Conservation (phyloP, 2,797 vertebrate genomes). For the Champsocephalus gunnari region DNA sequence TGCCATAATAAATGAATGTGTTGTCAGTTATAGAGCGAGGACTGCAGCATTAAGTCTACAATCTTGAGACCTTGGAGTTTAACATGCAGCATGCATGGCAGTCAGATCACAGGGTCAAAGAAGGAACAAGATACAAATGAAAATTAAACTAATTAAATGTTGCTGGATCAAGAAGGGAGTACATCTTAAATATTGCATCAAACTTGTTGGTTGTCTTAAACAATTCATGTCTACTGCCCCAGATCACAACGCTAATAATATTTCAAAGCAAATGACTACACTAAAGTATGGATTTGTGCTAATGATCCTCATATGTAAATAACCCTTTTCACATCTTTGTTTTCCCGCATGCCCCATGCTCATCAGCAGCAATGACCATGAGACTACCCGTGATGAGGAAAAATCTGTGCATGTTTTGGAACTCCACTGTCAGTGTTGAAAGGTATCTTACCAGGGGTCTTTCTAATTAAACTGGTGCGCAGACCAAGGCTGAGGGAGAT, state of each 20-base stretch:
- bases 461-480: slow-evolving; percentile 85
- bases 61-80: slow-evolving; percentile 1
- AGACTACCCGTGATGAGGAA: slow-evolving; percentile 66
- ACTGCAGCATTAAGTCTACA: neutral
- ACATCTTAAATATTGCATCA: slow-evolving; percentile 12
- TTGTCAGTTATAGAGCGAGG: neutral
- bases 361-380: slow-evolving; percentile 71
- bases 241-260: slow-evolving; percentile 45
- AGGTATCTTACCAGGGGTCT: slow-evolving; percentile 79
- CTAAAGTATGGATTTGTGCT: slow-evolving; percentile 62
- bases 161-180: neutral
- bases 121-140: slow-evolving; percentile 2
- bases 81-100: neutral
- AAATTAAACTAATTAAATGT: neutral
- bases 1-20: neutral
- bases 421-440: slow-evolving; percentile 73
- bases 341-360: slow-evolving; percentile 54
- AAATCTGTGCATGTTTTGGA: slow-evolving; percentile 74
- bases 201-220: slow-evolving; percentile 21
- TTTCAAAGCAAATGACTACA: slow-evolving; percentile 60
- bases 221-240: slow-evolving; percentile 22
- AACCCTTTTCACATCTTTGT: slow-evolving; percentile 58
- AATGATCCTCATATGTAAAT: slow-evolving; percentile 75
- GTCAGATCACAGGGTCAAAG: neutral
- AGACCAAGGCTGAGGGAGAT: slow-evolving; percentile 71